These are phyloP conservation scores for Dysidea cf. avara DNA, from an alignment of 37 sponge, comb jelly and placozoan genomes.

Conservation along the genomic window DNA sequence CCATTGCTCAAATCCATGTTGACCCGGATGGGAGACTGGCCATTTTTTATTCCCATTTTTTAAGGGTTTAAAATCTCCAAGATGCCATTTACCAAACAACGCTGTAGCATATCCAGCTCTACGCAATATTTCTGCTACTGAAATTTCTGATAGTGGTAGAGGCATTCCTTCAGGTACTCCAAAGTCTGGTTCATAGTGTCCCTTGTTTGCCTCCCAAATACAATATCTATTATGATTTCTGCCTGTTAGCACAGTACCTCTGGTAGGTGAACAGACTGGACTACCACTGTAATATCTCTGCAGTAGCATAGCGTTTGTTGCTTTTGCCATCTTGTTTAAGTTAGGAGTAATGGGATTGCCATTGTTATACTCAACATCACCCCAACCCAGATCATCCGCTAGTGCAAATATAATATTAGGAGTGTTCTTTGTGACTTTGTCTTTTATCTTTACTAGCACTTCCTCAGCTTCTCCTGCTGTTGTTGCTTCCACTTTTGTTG, in stretches of 20 bases:
- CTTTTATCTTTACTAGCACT: too few relatives aligned
- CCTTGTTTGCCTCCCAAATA: constrained; percentile 61
- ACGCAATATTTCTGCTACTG: constrained; percentile 8
- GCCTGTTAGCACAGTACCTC: constrained; percentile 70
- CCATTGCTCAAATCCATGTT: constrained; percentile 64
- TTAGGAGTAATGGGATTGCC: constrained; percentile 47
- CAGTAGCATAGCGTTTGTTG: constrained; percentile 29
- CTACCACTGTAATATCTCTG: constrained; percentile 55
- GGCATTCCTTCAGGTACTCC: constrained; percentile 16
- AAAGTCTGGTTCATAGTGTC: constrained; percentile 28
- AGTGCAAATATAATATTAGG: constrained; percentile 50
- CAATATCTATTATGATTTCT: constrained; percentile 74
- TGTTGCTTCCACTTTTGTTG: too few relatives aligned
- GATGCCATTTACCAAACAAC: constrained; percentile 20
- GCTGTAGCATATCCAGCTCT: constrained; percentile 15
- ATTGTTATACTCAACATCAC: constrained; percentile 66
- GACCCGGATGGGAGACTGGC: constrained; percentile 52
- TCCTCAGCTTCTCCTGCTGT: too few relatives aligned
- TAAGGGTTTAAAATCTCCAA: too few relatives aligned
- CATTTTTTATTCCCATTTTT: constrained; percentile 59
- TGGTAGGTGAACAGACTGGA: too few relatives aligned
- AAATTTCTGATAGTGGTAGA: constrained; percentile 28
- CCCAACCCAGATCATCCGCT: constrained; percentile 75
- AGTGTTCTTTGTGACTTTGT: too few relatives aligned
- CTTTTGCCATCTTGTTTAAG: constrained; percentile 48